Base-by-base conservation (phyloP, 2,797 vertebrate genomes). In the Natrix natrix region DNA sequence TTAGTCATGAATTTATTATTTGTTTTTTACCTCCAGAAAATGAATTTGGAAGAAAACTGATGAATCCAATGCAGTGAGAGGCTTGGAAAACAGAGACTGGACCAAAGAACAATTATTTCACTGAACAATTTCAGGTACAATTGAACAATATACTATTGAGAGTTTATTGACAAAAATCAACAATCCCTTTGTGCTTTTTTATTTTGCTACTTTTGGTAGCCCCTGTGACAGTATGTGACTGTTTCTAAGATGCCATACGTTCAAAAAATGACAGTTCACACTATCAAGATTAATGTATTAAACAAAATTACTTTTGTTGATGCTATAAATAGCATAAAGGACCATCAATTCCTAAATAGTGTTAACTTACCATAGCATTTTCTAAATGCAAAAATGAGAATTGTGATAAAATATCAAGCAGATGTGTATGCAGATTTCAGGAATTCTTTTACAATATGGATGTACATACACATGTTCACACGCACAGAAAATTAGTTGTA, bases 101-200 rank as follows among this genome's bases (percentile, higher is more conserved):
- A 98, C 97, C 97, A 97, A 97, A 98, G 98, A 98, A 96, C 96
- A 97, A 97, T 97, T 97, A 98, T 96, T 96, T 97, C 96, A 94
- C 96, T 96, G 94, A 97, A 98, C 95, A 94, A 97, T 97, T 98
- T 98, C 99, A 99, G 99, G 99, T 99, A 98, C 96, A 95, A 95
- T 94, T 96, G 93, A 95, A 94, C 93, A 96, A 97, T 96, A 97
- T 96, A 94, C 94, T 94, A 91, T 90, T 69, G 92, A 96, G 92
- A 96, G 94, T 90, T 95, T 94, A 95, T 91, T 94, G 92, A 57
- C 89, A 93, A 93, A 93, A 88, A 92, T 95, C 97, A 94, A 95
- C 95, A 95, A 96, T 90, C 95, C 95, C 94, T 95, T 95, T 95
- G 94, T 92, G 92, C 93, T 96, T 94, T 95, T 74, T 91, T n/a